Conservation (phyloP, 2,113 vertebrate genomes). For the Macroglossus sobrinus region DNA sequence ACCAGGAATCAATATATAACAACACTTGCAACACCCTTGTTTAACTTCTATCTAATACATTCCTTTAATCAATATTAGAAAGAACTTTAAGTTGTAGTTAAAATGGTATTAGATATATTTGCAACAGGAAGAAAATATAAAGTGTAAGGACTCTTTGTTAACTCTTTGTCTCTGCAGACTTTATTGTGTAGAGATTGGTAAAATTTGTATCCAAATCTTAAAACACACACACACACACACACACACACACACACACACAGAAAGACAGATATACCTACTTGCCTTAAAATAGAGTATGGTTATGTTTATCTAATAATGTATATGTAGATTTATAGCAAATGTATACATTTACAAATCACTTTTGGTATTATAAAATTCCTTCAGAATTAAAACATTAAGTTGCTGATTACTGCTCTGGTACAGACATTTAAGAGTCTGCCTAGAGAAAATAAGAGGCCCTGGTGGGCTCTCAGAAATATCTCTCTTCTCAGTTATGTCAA, state of each 20-base stretch:
- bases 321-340: not conserved
- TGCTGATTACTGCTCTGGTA: not conserved
- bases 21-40: not conserved
- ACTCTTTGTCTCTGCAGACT: not conserved
- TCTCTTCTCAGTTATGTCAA: not conserved
- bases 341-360: constrained; percentile 15
- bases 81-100: not conserved
- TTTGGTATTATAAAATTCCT: not conserved
- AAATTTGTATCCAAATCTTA: not conserved
- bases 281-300: not conserved
- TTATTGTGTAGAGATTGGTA: not conserved
- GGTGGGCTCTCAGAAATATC: constrained; percentile 11
- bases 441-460: constrained; percentile 5
- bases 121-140: not conserved
- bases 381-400: constrained; percentile 19
- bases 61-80: not conserved
- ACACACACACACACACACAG: too few relatives aligned
- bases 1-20: not conserved
- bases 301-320: not conserved
- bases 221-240: too few relatives aligned
- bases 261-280: not conserved
- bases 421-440: not conserved
- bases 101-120: not conserved
- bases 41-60: not conserved
- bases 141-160: not conserved